These are phyloP conservation scores for Daphoenositta chrysoptera DNA, from an alignment of 2,113 vertebrate species.

Conservation along the genomic window DNA sequence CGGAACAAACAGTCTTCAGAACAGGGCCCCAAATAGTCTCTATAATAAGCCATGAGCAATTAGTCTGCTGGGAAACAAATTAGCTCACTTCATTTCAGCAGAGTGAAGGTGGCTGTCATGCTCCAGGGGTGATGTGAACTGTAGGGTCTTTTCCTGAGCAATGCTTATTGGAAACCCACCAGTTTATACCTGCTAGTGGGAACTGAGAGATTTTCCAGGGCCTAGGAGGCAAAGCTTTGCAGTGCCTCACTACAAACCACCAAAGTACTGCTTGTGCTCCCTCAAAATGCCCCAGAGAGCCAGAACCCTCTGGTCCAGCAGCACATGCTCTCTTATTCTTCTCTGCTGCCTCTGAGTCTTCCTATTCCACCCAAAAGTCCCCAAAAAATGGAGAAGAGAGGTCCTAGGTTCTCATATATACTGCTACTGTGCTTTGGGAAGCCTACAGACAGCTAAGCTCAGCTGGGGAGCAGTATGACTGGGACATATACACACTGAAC, in stretches of 20 bases:
- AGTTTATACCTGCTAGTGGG: background rate
- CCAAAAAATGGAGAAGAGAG: background rate
- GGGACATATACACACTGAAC: background rate
- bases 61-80: constrained; percentile 45
- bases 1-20: constrained; percentile 64
- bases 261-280: background rate
- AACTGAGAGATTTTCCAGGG: background rate
- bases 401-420: background rate
- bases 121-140: background rate
- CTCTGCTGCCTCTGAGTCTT: background rate
- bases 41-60: constrained; percentile 59
- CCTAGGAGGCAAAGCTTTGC: background rate
- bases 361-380: background rate
- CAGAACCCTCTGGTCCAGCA: background rate
- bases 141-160: background rate
- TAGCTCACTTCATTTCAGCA: background rate
- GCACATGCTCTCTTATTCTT: background rate
- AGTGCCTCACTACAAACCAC: background rate
- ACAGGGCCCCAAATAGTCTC: constrained; percentile 37
- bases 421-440: background rate
- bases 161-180: background rate
- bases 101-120: background rate
- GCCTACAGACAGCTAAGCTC: background rate
- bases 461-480: background rate
- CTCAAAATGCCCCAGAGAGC: background rate